Percentiles rank a stretch among this genome's conserved stretches.
phyloP scores from a whole-genome alignment of 2,113 vertebrate species.

The Nannospalax galili region DNA sequence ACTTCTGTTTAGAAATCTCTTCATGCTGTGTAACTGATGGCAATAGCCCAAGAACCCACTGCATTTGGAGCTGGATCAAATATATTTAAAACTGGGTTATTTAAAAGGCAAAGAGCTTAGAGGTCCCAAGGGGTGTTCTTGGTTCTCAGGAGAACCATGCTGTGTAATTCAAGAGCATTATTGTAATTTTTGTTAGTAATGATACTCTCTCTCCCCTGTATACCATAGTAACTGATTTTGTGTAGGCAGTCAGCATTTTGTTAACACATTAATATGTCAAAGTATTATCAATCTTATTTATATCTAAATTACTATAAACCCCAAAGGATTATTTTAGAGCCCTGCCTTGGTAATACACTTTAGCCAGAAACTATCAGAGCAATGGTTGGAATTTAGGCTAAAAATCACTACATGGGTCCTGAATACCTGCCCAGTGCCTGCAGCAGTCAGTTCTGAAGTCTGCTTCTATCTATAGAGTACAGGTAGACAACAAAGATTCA shows the following conservation, averaged over 20 bases:
- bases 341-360: background rate
- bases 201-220: background rate
- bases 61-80: slow-evolving; percentile 23
- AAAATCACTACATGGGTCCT: background rate
- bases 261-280: background rate
- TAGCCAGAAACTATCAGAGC: slow-evolving; percentile 19
- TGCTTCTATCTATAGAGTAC: background rate
- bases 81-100: background rate
- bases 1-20: slow-evolving; percentile 31
- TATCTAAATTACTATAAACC: slow-evolving; percentile 35
- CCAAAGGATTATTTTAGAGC: slow-evolving; percentile 21
- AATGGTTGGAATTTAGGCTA: slow-evolving; percentile 42
- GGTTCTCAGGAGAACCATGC: background rate
- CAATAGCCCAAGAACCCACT: background rate
- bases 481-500: background rate
- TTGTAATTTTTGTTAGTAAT: background rate
- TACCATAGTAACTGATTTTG: background rate
- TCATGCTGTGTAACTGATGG: background rate
- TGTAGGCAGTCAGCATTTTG: background rate
- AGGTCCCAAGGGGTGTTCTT: background rate
- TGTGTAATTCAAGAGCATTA: slow-evolving; percentile 20
- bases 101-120: background rate
- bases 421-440: background rate
- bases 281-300: background rate
- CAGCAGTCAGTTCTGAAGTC: background rate